Evolutionary conservation across 1,140 invertebrate genomes (phyloP).

Genomic region (Anastatus disparis): DNA sequence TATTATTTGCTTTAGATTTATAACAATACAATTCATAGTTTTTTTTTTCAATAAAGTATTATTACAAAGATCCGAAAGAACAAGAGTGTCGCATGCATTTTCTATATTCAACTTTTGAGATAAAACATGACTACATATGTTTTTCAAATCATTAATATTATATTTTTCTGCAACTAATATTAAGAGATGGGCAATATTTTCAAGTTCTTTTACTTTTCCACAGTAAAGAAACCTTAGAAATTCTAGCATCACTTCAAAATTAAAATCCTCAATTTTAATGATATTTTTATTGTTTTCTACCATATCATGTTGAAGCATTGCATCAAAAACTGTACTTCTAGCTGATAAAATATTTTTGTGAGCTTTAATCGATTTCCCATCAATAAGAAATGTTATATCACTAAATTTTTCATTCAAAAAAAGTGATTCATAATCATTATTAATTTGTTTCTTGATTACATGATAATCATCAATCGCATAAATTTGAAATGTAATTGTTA

Average conservation of each 20-base stretch:
- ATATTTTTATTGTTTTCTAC: not conserved
- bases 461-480: too few relatives aligned
- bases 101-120: not conserved
- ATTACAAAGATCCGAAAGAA: too few relatives aligned
- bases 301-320: constrained; percentile 13
- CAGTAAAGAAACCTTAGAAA: not conserved
- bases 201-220: not conserved
- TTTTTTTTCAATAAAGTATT: too few relatives aligned
- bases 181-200: not conserved
- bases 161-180: constrained; percentile 7
- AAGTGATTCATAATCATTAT: not conserved
- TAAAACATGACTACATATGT: not conserved
- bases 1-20: too few relatives aligned
- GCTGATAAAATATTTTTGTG: not conserved
- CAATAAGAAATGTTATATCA: not conserved
- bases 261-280: not conserved
- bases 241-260: not conserved
- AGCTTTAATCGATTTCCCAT: not conserved
- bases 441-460: too few relatives aligned
- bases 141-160: not conserved
- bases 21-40: too few relatives aligned
- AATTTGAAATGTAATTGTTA: too few relatives aligned
- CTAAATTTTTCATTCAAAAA: not conserved
- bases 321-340: not conserved
- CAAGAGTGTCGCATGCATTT: too few relatives aligned